Percentiles rank a stretch among this genome's conserved stretches.
Evolutionary conservation across 2,797 vertebrate genomes (phyloP).

Genomic region (Sebastiscus tertius): DNA sequence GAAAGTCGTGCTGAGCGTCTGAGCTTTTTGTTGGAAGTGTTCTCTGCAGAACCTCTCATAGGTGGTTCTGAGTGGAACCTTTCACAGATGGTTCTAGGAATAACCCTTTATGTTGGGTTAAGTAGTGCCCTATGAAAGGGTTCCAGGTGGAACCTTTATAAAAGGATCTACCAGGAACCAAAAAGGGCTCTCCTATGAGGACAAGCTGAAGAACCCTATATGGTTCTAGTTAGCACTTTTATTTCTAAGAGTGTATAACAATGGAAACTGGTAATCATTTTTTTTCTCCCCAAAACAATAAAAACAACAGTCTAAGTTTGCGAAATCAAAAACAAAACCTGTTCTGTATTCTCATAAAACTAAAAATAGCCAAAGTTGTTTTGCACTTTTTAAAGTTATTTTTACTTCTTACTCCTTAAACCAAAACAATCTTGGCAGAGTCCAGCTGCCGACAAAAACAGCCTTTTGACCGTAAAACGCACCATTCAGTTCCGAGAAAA

Average conservation of each 20-base stretch:
- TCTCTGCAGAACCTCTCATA: no score
- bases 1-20: no score
- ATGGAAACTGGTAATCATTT: background rate
- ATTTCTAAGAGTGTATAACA: no score
- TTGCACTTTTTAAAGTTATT: background rate
- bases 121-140: no score
- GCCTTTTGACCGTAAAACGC: constrained; percentile 34
- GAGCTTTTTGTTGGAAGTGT: no score
- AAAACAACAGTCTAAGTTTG: background rate
- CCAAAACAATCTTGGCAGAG: constrained; percentile 1
- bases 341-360: constrained; percentile 12
- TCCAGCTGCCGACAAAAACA: constrained; percentile 36
- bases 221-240: no score
- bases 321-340: background rate
- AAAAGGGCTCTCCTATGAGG: no score
- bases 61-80: rapidly evolving
- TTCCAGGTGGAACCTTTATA: no score
- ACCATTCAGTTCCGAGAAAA: constrained; percentile 33
- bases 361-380: constrained; percentile 2
- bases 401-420: background rate
- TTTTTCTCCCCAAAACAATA: background rate
- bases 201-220: no score
- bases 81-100: no score
- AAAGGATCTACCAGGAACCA: no score
- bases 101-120: no score